These are phyloP conservation scores for Spatulosminthurus flaviceps DNA, from an alignment of 2,888 invertebrate species.

Conservation along the genomic window DNA sequence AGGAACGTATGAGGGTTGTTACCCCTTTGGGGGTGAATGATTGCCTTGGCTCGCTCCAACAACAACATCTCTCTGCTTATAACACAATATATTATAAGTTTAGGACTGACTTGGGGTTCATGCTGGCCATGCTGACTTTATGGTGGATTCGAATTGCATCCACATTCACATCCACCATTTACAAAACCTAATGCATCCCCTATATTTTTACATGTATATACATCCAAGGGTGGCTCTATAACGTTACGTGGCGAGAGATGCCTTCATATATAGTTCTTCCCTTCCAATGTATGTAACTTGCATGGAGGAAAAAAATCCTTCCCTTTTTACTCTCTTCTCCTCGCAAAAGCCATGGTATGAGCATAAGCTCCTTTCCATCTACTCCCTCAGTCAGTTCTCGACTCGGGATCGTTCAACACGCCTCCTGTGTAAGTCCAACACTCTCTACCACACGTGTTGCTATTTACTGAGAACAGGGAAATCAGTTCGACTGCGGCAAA, in stretches of 20 bases:
- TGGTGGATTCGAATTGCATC: slow-evolving; percentile 29
- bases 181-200: too few species aligned
- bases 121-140: slow-evolving; percentile 20
- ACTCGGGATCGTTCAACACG: background rate
- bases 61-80: background rate
- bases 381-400: slow-evolving; percentile 22
- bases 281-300: too few species aligned
- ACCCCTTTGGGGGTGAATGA: slow-evolving; percentile 53
- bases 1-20: slow-evolving; percentile 48
- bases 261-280: too few species aligned
- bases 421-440: background rate
- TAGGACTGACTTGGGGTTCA: slow-evolving; percentile 16
- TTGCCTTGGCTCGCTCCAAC: slow-evolving; percentile 38
- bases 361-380: background rate
- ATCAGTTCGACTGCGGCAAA: slow-evolving; percentile 9
- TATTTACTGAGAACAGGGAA: slow-evolving; percentile 23
- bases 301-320: background rate
- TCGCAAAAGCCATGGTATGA: background rate
- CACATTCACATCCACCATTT: background rate
- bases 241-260: too few species aligned
- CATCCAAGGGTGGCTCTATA: too few species aligned
- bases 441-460: slow-evolving; percentile 22
- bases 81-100: slow-evolving; percentile 10
- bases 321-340: too few species aligned
- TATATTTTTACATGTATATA: too few species aligned